These are phyloP conservation scores for Sebastes hubbsi DNA, from an alignment of 2,797 vertebrate species.

Conservation along the genomic window DNA sequence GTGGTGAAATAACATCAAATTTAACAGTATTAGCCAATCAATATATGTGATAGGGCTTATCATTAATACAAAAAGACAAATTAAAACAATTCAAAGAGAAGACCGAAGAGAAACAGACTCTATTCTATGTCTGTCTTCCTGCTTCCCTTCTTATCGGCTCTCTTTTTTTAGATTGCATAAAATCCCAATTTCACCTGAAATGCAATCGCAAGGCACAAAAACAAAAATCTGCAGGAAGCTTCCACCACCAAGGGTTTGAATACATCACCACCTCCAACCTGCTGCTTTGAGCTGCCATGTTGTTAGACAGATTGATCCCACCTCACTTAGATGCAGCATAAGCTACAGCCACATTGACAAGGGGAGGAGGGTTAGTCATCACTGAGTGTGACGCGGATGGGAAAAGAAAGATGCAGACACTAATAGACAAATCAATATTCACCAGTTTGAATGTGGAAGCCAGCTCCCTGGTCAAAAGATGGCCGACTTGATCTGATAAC, in stretches of 20 bases:
- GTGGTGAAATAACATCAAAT: background rate
- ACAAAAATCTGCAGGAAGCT: background rate
- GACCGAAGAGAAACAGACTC: background rate
- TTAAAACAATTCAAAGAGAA: background rate
- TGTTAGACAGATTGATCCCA: slow-evolving; percentile 40
- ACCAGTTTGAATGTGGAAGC: slow-evolving; percentile 52
- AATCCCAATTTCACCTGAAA: background rate
- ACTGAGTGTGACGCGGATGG: slow-evolving; percentile 24
- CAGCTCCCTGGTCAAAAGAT: slow-evolving; percentile 35
- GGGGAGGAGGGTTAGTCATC: slow-evolving; percentile 24
- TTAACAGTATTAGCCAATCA: background rate
- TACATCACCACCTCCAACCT: background rate
- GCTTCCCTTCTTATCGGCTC: background rate
- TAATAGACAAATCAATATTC: slow-evolving; percentile 56
- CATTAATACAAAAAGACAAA: background rate
- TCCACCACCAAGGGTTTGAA: background rate
- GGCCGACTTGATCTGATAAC: slow-evolving; percentile 20
- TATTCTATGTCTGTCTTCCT: background rate
- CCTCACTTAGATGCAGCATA: slow-evolving; percentile 46
- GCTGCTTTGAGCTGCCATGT: slow-evolving; percentile 33
- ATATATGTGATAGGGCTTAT: background rate
- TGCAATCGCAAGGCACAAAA: background rate
- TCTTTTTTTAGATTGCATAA: background rate
- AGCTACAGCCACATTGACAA: slow-evolving; percentile 33
- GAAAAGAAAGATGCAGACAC: slow-evolving; percentile 41